Conservation (phyloP, 2,797 vertebrate genomes). For the Coregonus suidteri region DNA sequence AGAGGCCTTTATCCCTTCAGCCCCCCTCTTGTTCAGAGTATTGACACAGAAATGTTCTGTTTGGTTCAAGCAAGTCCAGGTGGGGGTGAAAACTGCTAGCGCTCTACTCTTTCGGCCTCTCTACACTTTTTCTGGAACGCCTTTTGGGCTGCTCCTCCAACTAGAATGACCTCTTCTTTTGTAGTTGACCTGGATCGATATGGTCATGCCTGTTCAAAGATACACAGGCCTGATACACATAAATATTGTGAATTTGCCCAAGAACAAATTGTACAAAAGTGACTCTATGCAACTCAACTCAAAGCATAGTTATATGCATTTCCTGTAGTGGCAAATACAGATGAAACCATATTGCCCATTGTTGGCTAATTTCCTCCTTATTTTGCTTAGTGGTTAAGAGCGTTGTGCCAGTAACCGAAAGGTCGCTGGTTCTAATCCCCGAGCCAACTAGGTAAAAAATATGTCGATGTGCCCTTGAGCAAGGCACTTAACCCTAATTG, state of each 20-base stretch:
- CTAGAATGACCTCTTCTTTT: not conserved
- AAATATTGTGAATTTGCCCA: not conserved
- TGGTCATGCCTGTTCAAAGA: not conserved
- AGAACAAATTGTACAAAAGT: not conserved
- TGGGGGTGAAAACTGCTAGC: conserved; percentile 37
- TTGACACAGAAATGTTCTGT: conserved; percentile 37
- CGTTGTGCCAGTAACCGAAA: too few relatives aligned
- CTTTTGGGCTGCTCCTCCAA: not conserved
- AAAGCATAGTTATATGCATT: not conserved
- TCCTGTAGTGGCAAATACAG: not conserved
- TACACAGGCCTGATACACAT: not conserved
- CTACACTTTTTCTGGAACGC: not conserved
- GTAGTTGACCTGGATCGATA: not conserved
- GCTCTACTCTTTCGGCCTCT: not conserved
- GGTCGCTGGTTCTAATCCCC: too few relatives aligned
- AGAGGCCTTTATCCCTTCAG: not conserved
- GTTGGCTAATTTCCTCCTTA: not conserved
- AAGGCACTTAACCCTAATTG: too few relatives aligned
- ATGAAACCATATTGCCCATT: not conserved
- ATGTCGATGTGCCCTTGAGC: too few relatives aligned
- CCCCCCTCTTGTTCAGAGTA: not conserved
- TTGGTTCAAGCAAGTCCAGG: conserved; percentile 32
- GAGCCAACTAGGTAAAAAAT: too few relatives aligned
- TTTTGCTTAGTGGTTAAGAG: not conserved
- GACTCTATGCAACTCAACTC: not conserved